Evolutionary conservation across 1,140 invertebrate genomes (phyloP).

Genomic region (Drosophila elegans): DNA sequence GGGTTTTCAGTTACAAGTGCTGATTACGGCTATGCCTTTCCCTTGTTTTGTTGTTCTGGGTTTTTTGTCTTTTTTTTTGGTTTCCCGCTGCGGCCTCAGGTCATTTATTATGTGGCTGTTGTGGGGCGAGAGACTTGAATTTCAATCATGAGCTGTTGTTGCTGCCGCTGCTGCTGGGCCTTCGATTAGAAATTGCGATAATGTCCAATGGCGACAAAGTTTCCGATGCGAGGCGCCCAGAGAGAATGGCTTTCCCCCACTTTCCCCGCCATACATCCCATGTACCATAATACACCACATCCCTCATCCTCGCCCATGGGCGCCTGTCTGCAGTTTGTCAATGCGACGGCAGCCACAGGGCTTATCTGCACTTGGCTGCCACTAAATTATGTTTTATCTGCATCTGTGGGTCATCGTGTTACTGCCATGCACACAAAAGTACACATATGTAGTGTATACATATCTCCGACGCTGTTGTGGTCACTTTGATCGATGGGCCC

Average conservation of each 20-base stretch:
- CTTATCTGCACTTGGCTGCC: constrained; percentile 77
- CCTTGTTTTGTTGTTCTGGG: not conserved
- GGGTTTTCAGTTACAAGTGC: constrained; percentile 69
- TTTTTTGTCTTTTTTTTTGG: constrained; percentile 30
- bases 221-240: constrained; percentile 58
- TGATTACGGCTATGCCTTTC: constrained; percentile 44
- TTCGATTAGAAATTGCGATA: constrained; percentile 81
- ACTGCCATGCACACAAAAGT: constrained; percentile 6
- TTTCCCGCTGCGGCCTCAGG: constrained; percentile 64
- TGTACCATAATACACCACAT: not conserved
- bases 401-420: constrained; percentile 71
- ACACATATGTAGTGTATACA: not conserved
- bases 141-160: constrained; percentile 71
- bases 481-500: constrained; percentile 75
- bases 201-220: constrained; percentile 79
- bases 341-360: constrained; percentile 47
- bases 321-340: constrained; percentile 80
- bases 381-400: constrained; percentile 82
- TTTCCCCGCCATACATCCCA: not conserved
- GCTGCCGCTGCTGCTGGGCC: constrained; percentile 30
- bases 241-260: constrained; percentile 9
- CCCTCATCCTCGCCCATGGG: constrained; percentile 19
- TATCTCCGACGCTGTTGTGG: constrained; percentile 44
- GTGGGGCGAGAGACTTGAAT: constrained; percentile 62
- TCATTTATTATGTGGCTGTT: constrained; percentile 71